Conservation (phyloP, 2,888 invertebrate species). For the Tipula confusa region DNA sequence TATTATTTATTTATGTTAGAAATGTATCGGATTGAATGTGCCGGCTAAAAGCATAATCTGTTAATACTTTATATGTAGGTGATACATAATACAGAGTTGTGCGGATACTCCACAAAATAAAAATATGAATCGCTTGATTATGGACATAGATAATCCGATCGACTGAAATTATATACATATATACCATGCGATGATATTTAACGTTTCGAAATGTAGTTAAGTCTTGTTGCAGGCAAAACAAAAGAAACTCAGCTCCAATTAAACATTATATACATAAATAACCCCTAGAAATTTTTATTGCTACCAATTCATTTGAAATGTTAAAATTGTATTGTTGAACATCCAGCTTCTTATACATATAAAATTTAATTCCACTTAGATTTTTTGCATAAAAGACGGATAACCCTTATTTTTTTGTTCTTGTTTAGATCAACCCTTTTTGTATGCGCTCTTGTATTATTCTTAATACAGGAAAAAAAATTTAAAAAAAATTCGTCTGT, state of each 20-base stretch:
- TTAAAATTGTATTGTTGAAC: not conserved
- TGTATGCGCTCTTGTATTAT: not conserved
- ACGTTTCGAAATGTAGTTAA: not conserved
- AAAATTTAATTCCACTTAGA: not conserved
- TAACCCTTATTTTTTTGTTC: not conserved
- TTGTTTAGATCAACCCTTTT: slow-evolving; percentile 12
- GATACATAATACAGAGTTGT: not conserved
- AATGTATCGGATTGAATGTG: slow-evolving; percentile 12
- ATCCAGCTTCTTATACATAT: not conserved
- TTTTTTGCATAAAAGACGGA: slow-evolving; percentile 14
- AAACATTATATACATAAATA: too few species aligned
- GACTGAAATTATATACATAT: not conserved
- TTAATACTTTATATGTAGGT: slow-evolving; percentile 7
- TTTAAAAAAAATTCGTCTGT: not conserved
- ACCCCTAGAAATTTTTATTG: not conserved
- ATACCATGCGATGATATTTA: not conserved
- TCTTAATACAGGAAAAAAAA: slow-evolving; percentile 3
- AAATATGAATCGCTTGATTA: too few species aligned
- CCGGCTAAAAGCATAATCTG: slow-evolving; percentile 13
- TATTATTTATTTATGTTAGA: not conserved
- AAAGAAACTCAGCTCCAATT: not conserved
- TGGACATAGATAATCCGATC: not conserved
- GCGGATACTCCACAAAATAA: not conserved
- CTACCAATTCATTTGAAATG: not conserved
- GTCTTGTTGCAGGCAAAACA: not conserved